Evolutionary conservation across 2,888 invertebrate genomes (phyloP).

Genomic region (Minunthozetes semirufus): DNA sequence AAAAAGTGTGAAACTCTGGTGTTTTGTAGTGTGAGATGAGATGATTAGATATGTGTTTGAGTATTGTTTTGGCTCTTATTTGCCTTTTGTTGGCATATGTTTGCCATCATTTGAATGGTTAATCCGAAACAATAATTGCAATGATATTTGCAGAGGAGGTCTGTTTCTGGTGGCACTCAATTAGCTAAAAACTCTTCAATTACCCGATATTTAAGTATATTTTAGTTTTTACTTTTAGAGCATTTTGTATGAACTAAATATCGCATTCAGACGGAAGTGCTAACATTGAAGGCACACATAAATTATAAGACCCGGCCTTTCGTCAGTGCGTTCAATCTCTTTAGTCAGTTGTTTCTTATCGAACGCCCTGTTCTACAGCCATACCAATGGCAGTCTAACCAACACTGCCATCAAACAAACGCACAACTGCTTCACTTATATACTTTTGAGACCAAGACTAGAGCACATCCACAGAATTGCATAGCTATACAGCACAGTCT

Average conservation of each 20-base stretch:
- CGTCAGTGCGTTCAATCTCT: conserved; percentile 25
- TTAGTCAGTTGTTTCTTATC: conserved; percentile 31
- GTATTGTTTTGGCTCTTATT: conserved; percentile 12
- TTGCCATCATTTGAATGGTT: conserved; percentile 2
- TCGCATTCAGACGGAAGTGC: conserved; percentile 13
- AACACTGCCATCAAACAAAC: background rate
- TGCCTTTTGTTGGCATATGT: conserved; percentile 7
- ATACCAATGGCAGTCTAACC: conserved; percentile 18
- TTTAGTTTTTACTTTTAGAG: conserved; percentile 17
- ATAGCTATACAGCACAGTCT: conserved; percentile 1
- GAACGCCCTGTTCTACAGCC: conserved; percentile 20
- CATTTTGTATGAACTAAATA: conserved; percentile 24
- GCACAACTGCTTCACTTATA: background rate
- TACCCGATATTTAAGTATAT: conserved; percentile 20
- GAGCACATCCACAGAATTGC: background rate
- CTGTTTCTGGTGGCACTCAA: conserved; percentile 13
- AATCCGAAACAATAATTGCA: background rate
- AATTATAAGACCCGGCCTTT: conserved; percentile 26
- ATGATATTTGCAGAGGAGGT: conserved; percentile 3
- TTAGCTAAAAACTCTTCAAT: conserved; percentile 29
- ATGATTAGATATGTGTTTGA: conserved; percentile 19
- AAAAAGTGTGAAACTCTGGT: background rate
- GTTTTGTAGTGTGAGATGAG: conserved; percentile 19
- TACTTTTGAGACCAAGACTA: background rate
- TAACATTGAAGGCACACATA: conserved; percentile 11